These are phyloP conservation scores for Spizaetus ornatus DNA, from an alignment of 2,113 vertebrate genomes.

Conservation along the genomic window DNA sequence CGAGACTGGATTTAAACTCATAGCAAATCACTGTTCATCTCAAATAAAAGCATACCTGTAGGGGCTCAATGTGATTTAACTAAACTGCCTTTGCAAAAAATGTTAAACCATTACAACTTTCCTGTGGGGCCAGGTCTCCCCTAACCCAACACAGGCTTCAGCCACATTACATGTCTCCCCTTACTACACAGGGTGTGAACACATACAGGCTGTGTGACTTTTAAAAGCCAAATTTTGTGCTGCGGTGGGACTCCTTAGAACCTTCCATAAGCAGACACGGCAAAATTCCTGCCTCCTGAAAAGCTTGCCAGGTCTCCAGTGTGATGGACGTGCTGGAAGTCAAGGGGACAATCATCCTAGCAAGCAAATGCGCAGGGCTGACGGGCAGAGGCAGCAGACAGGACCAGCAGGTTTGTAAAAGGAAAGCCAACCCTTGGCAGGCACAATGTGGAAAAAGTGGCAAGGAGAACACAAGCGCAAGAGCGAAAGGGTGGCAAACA, in stretches of 20 bases:
- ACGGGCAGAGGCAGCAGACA: neutral
- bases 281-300: neutral
- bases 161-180: neutral
- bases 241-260: neutral
- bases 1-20: neutral
- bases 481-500: neutral
- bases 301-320: neutral
- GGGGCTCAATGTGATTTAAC: neutral
- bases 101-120: accelerated
- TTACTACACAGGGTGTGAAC: neutral
- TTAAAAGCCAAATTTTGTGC: neutral
- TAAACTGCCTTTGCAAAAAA: neutral
- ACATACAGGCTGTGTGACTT: neutral
- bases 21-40: neutral
- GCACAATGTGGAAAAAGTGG: neutral
- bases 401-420: neutral
- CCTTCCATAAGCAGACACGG: neutral
- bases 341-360: neutral
- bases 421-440: neutral
- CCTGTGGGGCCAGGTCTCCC: neutral
- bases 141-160: neutral
- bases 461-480: accelerated
- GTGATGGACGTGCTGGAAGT: neutral
- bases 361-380: neutral
- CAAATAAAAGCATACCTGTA: neutral